These are phyloP conservation scores for Aplysia californica DNA, from an alignment of 1,140 invertebrate genomes.

Conservation along the genomic window DNA sequence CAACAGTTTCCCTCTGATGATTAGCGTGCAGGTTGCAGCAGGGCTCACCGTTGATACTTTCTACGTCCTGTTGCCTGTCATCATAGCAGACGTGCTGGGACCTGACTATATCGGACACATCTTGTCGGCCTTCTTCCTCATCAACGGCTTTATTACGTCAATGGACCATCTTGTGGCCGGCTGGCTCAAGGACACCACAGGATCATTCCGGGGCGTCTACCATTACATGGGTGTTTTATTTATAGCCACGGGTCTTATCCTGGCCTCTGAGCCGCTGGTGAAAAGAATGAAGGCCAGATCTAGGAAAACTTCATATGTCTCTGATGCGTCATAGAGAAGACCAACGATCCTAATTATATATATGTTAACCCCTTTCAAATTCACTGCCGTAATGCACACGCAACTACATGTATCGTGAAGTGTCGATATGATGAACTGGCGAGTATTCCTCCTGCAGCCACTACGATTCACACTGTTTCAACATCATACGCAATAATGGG, in stretches of 20 bases:
- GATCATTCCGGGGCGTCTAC: constrained; percentile 1
- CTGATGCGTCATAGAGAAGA: too few relatives aligned
- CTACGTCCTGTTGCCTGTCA: background rate
- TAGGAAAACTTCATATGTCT: too few relatives aligned
- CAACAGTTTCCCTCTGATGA: background rate
- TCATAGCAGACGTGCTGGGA: constrained; percentile 3
- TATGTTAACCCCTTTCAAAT: too few relatives aligned
- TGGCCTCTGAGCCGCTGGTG: background rate
- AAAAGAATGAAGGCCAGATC: too few relatives aligned
- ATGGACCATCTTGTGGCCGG: constrained; percentile 1
- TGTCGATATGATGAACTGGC: too few relatives aligned
- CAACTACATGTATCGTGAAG: too few relatives aligned
- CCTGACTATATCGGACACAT: constrained; percentile 8
- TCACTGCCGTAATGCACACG: too few relatives aligned
- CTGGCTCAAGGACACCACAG: background rate
- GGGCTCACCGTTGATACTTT: background rate
- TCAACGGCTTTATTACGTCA: background rate
- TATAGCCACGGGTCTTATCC: too few relatives aligned
- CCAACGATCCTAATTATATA: too few relatives aligned
- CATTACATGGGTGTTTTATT: constrained; percentile 16
- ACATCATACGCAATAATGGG: too few relatives aligned
- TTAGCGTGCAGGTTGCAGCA: background rate
- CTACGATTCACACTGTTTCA: too few relatives aligned
- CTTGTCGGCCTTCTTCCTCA: constrained; percentile 6
- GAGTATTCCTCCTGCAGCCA: too few relatives aligned